These are phyloP conservation scores for Sebastes oblongus DNA, from an alignment of 2,797 vertebrate genomes.

Conservation along the genomic window DNA sequence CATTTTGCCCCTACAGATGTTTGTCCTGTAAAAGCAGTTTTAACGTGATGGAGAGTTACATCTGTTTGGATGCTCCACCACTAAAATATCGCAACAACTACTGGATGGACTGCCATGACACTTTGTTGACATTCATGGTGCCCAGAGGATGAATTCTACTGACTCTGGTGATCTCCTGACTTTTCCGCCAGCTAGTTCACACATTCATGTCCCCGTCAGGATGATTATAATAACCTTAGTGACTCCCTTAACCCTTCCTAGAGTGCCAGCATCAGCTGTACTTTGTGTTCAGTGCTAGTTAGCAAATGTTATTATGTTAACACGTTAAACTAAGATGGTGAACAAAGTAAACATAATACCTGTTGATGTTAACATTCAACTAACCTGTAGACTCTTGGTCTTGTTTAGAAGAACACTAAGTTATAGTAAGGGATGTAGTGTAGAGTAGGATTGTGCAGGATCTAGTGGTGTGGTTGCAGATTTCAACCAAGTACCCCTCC, in stretches of 20 bases:
- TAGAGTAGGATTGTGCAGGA: too few relatives aligned
- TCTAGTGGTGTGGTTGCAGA: too few relatives aligned
- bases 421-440: not conserved
- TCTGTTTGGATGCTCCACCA: not conserved
- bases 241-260: not conserved
- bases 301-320: not conserved
- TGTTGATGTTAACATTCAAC: not conserved
- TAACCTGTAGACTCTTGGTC: not conserved
- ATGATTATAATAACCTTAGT: not conserved
- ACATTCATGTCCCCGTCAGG: not conserved
- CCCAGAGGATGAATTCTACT: not conserved
- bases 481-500: too few relatives aligned
- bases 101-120: not conserved
- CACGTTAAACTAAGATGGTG: not conserved
- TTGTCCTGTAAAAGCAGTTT: constrained; percentile 2
- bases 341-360: not conserved
- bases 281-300: not conserved
- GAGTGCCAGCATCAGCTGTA: not conserved
- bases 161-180: not conserved
- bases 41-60: not conserved
- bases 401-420: not conserved
- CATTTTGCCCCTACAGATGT: constrained; percentile 15
- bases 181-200: not conserved
- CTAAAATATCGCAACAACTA: not conserved
- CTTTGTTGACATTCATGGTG: not conserved